Evolutionary conservation across 2,797 vertebrate species (phyloP).

Genomic region (Miichthys miiuy): DNA sequence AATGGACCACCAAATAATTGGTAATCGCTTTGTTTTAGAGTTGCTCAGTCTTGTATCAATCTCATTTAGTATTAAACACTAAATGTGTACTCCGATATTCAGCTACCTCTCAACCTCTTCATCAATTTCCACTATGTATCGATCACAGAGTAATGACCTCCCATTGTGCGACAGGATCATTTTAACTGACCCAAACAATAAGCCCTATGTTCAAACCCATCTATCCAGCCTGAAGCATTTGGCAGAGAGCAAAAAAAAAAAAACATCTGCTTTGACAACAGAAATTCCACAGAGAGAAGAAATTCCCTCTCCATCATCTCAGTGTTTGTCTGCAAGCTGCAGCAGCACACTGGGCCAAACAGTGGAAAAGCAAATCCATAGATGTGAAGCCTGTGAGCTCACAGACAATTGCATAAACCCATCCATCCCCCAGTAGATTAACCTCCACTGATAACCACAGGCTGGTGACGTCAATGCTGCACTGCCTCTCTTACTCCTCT

Average conservation of each 20-base stretch:
- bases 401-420: slow-evolving; percentile 85
- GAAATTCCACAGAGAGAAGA: slow-evolving; percentile 56
- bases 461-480: slow-evolving; percentile 80
- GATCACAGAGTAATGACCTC: slow-evolving; percentile 46
- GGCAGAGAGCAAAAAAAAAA: slow-evolving; percentile 19
- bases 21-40: slow-evolving; percentile 27
- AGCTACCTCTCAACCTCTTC: slow-evolving; percentile 33
- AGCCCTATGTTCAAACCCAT: slow-evolving; percentile 41
- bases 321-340: slow-evolving; percentile 55
- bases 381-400: slow-evolving; percentile 74
- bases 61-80: slow-evolving; percentile 27
- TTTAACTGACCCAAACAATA: slow-evolving; percentile 59
- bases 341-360: slow-evolving; percentile 66
- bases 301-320: slow-evolving; percentile 52
- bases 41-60: slow-evolving; percentile 24
- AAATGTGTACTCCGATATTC: slow-evolving; percentile 34
- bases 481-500: slow-evolving; percentile 55
- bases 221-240: slow-evolving; percentile 42
- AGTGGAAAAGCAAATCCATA: slow-evolving; percentile 79
- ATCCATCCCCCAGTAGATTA: slow-evolving; percentile 80
- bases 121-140: slow-evolving; percentile 48
- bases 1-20: slow-evolving; percentile 15
- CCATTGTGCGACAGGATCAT: slow-evolving; percentile 33
- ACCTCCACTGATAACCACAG: slow-evolving; percentile 79
- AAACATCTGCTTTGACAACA: slow-evolving; percentile 25